Base-by-base conservation (phyloP, 2,113 vertebrate genomes). In the Lathamus discolor region DNA sequence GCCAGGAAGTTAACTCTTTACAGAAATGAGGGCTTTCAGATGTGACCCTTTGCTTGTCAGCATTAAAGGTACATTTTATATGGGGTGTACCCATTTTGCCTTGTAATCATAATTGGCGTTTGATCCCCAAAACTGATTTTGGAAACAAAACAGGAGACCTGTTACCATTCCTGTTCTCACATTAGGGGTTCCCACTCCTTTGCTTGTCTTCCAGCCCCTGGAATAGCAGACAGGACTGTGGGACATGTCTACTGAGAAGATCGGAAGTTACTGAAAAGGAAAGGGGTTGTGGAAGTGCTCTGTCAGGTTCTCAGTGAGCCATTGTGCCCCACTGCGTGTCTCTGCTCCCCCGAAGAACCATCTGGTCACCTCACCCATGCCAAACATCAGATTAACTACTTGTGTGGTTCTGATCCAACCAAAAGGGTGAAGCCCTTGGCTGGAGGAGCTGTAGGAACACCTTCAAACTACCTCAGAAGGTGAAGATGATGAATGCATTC, bases 251-350 rank as follows among this genome's bases (percentile, higher is more conserved):
- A 1, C 48, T 6, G 55, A 72, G 72, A 54, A 17, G 31, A 17
- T 20, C 52, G 49, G 31, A 59, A 75, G 17, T 6, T 85, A 28
- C 62, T 72, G 88, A 68, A 82, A 54, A 83, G 23, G 25, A 72
- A 7, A 3, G 0, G 52, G 19, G 16, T 6, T 80, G 33, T 68
- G 54, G 11, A 35, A 33, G 4, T 31, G 48, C 29, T 46, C 51
- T 68, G 39, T 15, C 17, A 0, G 0, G 33, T 51, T 90, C 43
- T 16, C n/a, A 12, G 43, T 11, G 55, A 87, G 14, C 10, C 46
- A 7, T 27, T 0, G 0, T 48, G 37, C 14, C 63, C 48, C 4
- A 6, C 48, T 0, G 0, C 4, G 2, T 43, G 27, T 13, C n/a
- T 12, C 82, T 63, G 37, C 29, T 31, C 27, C 33, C 16, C 46